Evolutionary conservation across 1,140 invertebrate species (phyloP).

Genomic region (Leptopilina boulardi): DNA sequence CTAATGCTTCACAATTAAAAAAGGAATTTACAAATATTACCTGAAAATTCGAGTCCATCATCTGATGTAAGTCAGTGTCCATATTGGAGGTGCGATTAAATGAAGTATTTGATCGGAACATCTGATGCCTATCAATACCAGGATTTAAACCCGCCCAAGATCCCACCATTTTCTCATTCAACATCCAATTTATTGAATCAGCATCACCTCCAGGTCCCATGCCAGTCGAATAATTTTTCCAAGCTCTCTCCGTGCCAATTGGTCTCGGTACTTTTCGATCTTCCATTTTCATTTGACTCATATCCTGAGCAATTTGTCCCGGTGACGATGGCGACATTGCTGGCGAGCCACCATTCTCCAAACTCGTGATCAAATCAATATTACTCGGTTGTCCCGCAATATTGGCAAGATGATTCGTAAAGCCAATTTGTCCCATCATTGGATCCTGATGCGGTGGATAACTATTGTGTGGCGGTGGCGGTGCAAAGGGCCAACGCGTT

Average conservation of each 20-base stretch:
- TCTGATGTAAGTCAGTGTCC: constrained; percentile 72
- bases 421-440: constrained; percentile 68
- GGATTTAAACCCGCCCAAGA: constrained; percentile 67
- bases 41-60: constrained; percentile 74
- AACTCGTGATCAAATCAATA: constrained; percentile 75
- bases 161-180: constrained; percentile 74
- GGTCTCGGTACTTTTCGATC: constrained; percentile 85
- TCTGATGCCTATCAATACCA: constrained; percentile 70
- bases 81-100: constrained; percentile 69
- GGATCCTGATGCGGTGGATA: constrained; percentile 69
- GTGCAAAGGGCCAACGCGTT: constrained; percentile 67
- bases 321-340: constrained; percentile 79
- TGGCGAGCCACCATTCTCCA: constrained; percentile 79
- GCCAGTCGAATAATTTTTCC: constrained; percentile 77
- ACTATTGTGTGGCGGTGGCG: constrained; percentile 64
- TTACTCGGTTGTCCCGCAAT: constrained; percentile 72
- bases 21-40: constrained; percentile 57
- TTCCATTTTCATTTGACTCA: constrained; percentile 76
- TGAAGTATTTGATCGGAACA: constrained; percentile 68
- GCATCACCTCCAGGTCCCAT: constrained; percentile 70
- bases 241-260: constrained; percentile 86
- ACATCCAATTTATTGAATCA: constrained; percentile 79
- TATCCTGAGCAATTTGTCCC: constrained; percentile 66
- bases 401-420: constrained; percentile 68
- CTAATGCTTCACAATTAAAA: neutral